phyloP scores from a whole-genome alignment of 1,140 invertebrate species.

The Pygmarrhopalites habei region DNA sequence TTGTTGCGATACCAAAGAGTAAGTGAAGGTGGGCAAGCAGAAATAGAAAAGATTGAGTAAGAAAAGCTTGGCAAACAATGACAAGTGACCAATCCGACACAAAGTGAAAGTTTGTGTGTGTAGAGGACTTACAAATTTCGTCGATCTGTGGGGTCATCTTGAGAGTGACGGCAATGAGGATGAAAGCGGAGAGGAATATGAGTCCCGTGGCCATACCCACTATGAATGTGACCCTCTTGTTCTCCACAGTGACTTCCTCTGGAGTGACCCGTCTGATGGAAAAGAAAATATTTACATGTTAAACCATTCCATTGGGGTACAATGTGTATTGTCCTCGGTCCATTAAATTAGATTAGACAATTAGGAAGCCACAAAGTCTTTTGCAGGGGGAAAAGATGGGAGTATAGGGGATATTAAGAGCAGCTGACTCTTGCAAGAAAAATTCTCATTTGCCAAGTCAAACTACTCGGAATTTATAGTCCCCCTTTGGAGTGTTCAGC shows the following conservation, averaged over 20 bases:
- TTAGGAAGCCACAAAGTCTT: background rate
- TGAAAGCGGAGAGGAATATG: conserved; percentile 36
- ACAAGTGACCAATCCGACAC: no score
- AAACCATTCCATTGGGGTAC: background rate
- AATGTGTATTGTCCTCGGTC: background rate
- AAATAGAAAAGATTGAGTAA: no score
- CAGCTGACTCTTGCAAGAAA: background rate
- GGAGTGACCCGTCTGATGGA: conserved; percentile 11
- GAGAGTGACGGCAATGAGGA: conserved; percentile 78
- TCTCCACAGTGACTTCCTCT: conserved; percentile 26
- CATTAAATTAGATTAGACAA: background rate
- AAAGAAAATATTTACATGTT: no score
- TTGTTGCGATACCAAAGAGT: no score
- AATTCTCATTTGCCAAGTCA: background rate
- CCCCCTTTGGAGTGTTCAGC: background rate
- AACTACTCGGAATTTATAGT: background rate
- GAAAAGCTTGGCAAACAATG: no score
- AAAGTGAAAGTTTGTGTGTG: no score
- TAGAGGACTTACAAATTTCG: conserved; percentile 80
- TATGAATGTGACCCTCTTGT: conserved; percentile 30
- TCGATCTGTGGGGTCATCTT: conserved; percentile 86
- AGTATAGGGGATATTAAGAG: background rate
- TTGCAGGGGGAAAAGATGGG: background rate
- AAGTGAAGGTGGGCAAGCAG: no score
- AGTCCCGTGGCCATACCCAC: conserved; percentile 31